Evolutionary conservation across 2,888 invertebrate species (phyloP), one percentile per base, ranked within the genome.

Genomic region (Tiliacea aurago): DNA sequence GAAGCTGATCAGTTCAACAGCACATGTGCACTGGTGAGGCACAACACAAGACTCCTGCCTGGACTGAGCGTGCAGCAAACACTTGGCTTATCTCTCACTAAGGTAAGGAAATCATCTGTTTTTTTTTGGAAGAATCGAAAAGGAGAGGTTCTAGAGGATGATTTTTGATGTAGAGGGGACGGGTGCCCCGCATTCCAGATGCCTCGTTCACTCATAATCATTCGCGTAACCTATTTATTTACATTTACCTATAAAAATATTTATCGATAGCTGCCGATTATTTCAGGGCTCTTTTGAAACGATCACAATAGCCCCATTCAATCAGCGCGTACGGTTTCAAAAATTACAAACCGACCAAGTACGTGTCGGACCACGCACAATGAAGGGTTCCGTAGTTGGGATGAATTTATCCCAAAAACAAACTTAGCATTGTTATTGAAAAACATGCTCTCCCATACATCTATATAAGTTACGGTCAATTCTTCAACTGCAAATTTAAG

Each of bases 51-150:
- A 81, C 97, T 99, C 63, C 96, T 99, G 74, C 98, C 98, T 0
- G 98, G 99, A 0, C 95, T 99, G 18, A 98, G 98, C 0, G 99
- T 99, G 20, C 98, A 98, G 81, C 99, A 99, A 93, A 98, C 98
- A 0, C 92, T 99, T 23, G 97, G 97, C 67, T 97, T 98, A 83
- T 98, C 98, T 0, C 98, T 98, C 23, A 97, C 98, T 9, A 98
- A 98, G 96, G 98, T 98, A 93, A 90, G 15, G 3, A 20, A 5
- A 2, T 13, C 18, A 41, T 47, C n/a, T 37, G 20, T 5, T 28
- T 55, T n/a, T n/a, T n/a, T 56, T 28, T 4, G 0, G 9, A 45
- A 55, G 33, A n/a, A 69, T n/a, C n/a, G n/a, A 4, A 18, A 20
- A 20, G n/a, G 13, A 63, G 18, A 55, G 28, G 1, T 55, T 1